Base-by-base conservation (phyloP, 2,888 invertebrate genomes). In the Lasioglossum figueresi region DNA sequence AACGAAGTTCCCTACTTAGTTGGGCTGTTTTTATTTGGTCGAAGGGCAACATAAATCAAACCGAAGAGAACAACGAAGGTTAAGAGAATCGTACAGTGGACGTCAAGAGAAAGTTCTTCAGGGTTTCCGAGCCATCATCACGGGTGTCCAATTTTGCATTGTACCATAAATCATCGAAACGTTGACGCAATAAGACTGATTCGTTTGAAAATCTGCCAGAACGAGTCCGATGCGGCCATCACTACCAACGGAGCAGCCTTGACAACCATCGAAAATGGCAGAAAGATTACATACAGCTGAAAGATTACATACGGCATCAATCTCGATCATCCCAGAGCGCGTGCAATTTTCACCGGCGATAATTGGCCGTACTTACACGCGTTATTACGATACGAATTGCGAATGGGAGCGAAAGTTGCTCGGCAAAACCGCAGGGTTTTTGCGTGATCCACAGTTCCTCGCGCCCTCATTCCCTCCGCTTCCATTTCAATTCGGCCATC, bases 221-320 rank as follows among this genome's bases (percentile, higher is more conserved):
- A 16, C 2, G 6, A 31, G 43, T 43, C 12, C 19, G 34, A 19
- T 14, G n/a, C 23, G 14, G 34, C 52, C 70, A 4, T 71, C 70
- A 2, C 68, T 52, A 5, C 52, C 68, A 52, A 10, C 27, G 5
- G 16, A 16, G 12, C 37, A 27, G 27, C 77, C 70, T 40, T 56
- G 70, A 70, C 70, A 56, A n/a, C 37, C 19, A 31, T 71, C 40
- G 71, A 76, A 52, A 73, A 34, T 59, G 52, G 52, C 45, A 27
- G 48, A 79, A 68, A 85, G 31, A 76, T 85, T 79, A 79, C 37
- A 84, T 27, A 72, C 14, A 48, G n/a, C 75, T n/a, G 48, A 79
- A 68, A 85, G 31, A 76, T 85, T 79, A 79, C 37, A 84, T 27
- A 72, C 14, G 59, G n/a, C 75, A 78, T 79, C 82, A 23, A 40